Base-by-base conservation (phyloP, 2,113 vertebrate species). In the Paraplagusia blochii region DNA sequence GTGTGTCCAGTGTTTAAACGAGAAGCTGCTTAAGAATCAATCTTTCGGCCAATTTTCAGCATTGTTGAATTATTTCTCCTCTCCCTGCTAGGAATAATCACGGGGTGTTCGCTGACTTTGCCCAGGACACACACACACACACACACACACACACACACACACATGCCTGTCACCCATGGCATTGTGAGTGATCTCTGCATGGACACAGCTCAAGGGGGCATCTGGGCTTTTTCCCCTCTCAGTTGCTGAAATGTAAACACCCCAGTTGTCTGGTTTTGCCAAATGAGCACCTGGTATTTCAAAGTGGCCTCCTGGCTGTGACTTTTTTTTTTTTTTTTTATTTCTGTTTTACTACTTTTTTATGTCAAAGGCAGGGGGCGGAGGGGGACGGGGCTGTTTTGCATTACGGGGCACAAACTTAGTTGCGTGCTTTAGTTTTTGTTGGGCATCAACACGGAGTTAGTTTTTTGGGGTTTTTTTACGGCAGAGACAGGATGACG, bases 241-340 rank as follows among this genome's bases (percentile, higher is more conserved):
- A 85, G 77, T 83, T 65, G 68, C 64, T 86, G 85, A 88, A 87
- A 89, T 88, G 77, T 89, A 88, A 88, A 87, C 84, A 90, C 77
- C 75, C 74, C 66, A 72, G 84, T 84, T 66, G 82, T 79, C 85
- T 85, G 84, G 81, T 82, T 84, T 83, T 85, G 79, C 84, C 85
- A 86, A 84, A 85, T 72, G 66, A 86, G 83, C 87, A 88, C 87
- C 89, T 89, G 88, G 87, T 85, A 82, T 87, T 87, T 89, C 87
- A 89, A 88, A 88, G 88, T 88, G 82, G 81, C 72, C 82, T 86
- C 83, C 70, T 74, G 72, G 76, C 72, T 83, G 68, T 62, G 84
- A 81, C 67, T n/a, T 18, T 51, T 36, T 11, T 15, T 36, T 69
- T 76, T 74, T 54, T 66, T 76, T 11, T 38, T 11, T 38, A 5